Base-by-base conservation (phyloP, 2,797 vertebrate species). In the Lacerta bilineata region DNA sequence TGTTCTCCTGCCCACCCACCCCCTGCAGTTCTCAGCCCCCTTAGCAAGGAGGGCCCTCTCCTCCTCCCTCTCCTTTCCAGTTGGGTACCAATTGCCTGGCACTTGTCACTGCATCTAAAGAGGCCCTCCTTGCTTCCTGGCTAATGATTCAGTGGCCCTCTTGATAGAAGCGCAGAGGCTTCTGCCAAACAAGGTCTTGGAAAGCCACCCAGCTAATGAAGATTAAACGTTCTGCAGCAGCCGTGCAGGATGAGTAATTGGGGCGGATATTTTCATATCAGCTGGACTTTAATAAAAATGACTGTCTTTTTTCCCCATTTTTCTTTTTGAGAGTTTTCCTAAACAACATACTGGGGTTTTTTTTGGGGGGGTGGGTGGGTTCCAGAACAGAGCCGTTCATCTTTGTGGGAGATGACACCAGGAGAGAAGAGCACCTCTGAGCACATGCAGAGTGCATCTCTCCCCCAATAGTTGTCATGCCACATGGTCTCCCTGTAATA, bases 201-300 rank as follows among this genome's bases (percentile, higher is more conserved):
- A 74, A 84, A 88, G 78, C 78, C 66, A 74, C 20, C 59, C 10
- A 3, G 74, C 74, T 86, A 74, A 88, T 83, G 80, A 88, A 85
- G 74, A 84, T 87, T 85, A 77, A 79, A 88, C 23, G 77, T 17
- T 61, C 20, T 9, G 33, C 23, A 33, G 86, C 86, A 33, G 86
- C 86, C 61, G 41, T 55, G 46, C 87, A 59, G 76, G 46, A 79
- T 46, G 78, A 71, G 71, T 77, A 69, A 78, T 13, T 13, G 41
- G 39, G 29, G 27, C 23, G n/a, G 59, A 76, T 83, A 64, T 72
- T 64, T 85, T 23, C 23, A 72, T 78, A 86, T 33, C 36, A 5
- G 13, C 46, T 8, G 13, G 13, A 17, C 81, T 69, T 68, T 68
- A 41, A 61, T 41, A 29, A 78, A 72, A 43, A 71, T 8, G 25